Evolutionary conservation across 1,140 invertebrate genomes (phyloP), one percentile per base, ranked within the genome.

Genomic region (Oppia nitens): DNA sequence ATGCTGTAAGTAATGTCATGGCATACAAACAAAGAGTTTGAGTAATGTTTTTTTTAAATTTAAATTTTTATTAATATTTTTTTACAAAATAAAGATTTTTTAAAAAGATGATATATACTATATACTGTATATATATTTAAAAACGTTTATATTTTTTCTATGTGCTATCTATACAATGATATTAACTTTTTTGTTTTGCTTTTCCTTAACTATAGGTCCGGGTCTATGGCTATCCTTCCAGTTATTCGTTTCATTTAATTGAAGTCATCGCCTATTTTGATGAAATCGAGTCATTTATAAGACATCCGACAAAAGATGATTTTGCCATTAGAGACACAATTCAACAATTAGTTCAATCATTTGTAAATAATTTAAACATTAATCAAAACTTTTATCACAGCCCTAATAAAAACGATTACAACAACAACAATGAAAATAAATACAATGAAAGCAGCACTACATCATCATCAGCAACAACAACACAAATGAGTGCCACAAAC

Each of bases 211-310:
- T 53, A 21, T 28, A 65, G 64, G 60, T 63, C 11, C 52, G 40
- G 9, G 25, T 63, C 4, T 63, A 58, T 40, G 60, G 57, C 23
- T 64, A 65, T 54, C 51, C 59, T 21, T 59, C 59, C n/a, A 55
- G 52, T 29, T 62, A 62, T 53, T 62, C 58, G 20, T 65, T 65
- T 25, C 64, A 65, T 47, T 50, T 65, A 6, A 62, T 57, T 60
- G 64, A 65, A 47, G n/a, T 60, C 11, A 63, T 65, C 21, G 57
- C 62, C 27, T 65, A 63, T 45, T 63, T 65, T 45, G 61, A 58
- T 12, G n/a, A 52, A 40, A 59, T 60, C 11, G 57, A 62, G 3
- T 12, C 29, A 1, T 65, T 62, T 47, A 48, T 65, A 25, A 1
- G 49, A 2, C 49, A 62, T 14, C 51, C 56, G 28, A 59, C 49